These are phyloP conservation scores for Caenorhabditis becei DNA, from an alignment of 2,888 invertebrate genomes.

Conservation along the genomic window DNA sequence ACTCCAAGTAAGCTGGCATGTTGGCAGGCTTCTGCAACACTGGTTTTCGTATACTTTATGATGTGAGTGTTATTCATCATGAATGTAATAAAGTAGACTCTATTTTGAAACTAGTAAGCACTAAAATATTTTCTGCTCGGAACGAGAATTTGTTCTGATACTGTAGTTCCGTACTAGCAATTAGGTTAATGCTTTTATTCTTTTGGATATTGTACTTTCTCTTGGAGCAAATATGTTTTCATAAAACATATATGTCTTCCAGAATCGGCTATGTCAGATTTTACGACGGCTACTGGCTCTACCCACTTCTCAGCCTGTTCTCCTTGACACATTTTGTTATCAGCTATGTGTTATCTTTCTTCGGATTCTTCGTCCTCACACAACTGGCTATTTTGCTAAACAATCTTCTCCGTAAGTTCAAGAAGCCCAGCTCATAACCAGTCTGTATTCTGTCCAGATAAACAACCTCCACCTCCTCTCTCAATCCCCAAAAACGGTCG, in stretches of 20 bases:
- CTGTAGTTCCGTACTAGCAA: too few species aligned
- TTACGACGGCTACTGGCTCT: constrained; percentile 89
- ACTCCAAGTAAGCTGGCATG: constrained; percentile 51
- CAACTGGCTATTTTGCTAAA: constrained; percentile 85
- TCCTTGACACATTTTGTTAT: constrained; percentile 87
- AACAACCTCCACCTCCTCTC: background rate
- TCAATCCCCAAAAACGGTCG: background rate
- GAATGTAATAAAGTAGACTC: too few species aligned
- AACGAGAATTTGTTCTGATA: too few species aligned
- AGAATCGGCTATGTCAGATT: constrained; percentile 81
- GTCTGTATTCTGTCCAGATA: background rate
- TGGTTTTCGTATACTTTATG: constrained; percentile 71
- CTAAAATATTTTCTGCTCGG: too few species aligned
- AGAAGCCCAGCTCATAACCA: too few species aligned
- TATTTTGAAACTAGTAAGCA: too few species aligned
- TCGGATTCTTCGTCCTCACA: constrained; percentile 86
- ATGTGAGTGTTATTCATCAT: constrained; percentile 72
- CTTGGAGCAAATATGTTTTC: too few species aligned
- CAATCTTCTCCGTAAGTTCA: constrained; percentile 27
- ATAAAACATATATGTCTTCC: too few species aligned
- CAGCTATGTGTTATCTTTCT: constrained; percentile 85
- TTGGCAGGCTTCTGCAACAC: constrained; percentile 53
- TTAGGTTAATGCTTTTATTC: too few species aligned
- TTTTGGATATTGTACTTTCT: too few species aligned
- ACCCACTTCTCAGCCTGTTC: constrained; percentile 90